Evolutionary conservation across 2,888 invertebrate genomes (phyloP).

Genomic region (Lasioglossum pauxillum): DNA sequence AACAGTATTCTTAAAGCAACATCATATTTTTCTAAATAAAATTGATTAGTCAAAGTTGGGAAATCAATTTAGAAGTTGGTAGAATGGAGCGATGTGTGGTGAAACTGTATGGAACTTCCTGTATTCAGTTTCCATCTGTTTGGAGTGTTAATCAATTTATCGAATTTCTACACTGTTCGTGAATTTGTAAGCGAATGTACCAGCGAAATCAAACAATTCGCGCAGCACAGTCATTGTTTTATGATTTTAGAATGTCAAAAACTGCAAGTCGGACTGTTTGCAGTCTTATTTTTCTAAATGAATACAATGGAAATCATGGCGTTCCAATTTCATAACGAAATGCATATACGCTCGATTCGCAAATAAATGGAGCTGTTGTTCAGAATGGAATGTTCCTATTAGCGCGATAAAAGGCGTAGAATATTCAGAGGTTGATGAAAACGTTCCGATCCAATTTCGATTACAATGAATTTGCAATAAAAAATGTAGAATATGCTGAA

Average conservation of each 20-base stretch:
- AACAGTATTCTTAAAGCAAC: background rate
- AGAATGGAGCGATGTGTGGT: background rate
- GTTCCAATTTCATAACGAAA: no score
- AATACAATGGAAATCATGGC: no score
- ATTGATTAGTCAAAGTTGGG: background rate
- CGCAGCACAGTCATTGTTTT: background rate
- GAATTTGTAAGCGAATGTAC: background rate
- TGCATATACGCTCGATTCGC: no score
- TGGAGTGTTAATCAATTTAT: background rate
- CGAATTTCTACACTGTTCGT: background rate
- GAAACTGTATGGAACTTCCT: background rate
- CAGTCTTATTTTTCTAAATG: no score
- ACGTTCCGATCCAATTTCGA: no score
- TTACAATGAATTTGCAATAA: no score
- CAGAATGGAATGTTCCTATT: no score
- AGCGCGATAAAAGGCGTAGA: no score
- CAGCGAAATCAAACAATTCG: background rate
- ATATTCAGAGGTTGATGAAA: no score
- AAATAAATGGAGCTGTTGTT: no score
- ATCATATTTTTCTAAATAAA: background rate
- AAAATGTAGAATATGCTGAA: no score
- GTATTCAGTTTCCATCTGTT: background rate
- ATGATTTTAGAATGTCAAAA: background rate
- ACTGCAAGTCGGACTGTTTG: no score
- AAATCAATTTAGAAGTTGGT: background rate